Conservation (phyloP, 2,888 invertebrate species). For the Luffia ferchaultella region DNA sequence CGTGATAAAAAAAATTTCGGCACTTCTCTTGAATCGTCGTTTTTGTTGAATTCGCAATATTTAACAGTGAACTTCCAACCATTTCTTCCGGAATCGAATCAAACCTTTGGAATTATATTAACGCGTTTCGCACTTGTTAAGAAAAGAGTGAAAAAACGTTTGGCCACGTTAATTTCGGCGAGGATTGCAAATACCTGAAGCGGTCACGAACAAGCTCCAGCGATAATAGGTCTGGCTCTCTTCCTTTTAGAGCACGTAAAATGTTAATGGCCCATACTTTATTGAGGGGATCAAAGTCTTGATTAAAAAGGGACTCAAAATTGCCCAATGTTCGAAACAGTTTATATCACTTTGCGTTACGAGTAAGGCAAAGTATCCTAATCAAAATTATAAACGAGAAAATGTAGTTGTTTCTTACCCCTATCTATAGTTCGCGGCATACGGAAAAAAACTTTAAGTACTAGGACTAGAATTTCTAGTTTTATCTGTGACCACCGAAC, state of each 20-base stretch:
- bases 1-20: too few species aligned
- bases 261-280: constrained; percentile 37
- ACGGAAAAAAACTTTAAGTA: too few species aligned
- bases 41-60: too few species aligned
- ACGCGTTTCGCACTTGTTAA: not conserved
- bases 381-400: not conserved
- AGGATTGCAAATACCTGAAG: not conserved
- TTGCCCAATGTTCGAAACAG: not conserved
- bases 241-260: constrained; percentile 30
- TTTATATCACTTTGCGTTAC: not conserved
- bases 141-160: not conserved
- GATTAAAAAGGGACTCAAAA: constrained; percentile 22
- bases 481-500: too few species aligned
- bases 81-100: too few species aligned
- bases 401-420: too few species aligned
- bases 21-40: too few species aligned
- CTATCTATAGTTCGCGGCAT: too few species aligned
- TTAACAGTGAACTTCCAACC: too few species aligned
- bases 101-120: too few species aligned
- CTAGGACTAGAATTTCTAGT: too few species aligned
- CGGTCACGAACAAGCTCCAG: not conserved
- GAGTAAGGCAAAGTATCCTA: not conserved
- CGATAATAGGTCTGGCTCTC: not conserved
- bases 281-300: constrained; percentile 23
- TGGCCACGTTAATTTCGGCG: not conserved